Base-by-base conservation (phyloP, 2,113 vertebrate species). In the Ochotona princeps region DNA sequence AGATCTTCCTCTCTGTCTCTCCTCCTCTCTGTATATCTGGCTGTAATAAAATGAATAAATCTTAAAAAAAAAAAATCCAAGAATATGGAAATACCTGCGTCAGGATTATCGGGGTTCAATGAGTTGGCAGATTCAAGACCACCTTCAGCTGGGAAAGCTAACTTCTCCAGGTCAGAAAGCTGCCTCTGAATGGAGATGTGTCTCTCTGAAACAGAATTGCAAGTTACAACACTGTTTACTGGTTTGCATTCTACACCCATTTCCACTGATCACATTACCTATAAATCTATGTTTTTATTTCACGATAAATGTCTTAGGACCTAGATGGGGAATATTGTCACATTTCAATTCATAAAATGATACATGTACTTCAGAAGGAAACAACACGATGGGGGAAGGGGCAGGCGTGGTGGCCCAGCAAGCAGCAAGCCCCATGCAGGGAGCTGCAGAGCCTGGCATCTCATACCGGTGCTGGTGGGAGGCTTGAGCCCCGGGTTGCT, bases 151-250 rank as follows among this genome's bases (percentile, higher is more conserved):
- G 99, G 90, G 57, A 98, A 98, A 70, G 98, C 98, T 93, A 99
- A 97, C 92, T 97, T 98, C 97, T 99, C 99, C 23, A 99, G 98
- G 32, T 99, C 99, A 67, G 98, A 98, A 95, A 99, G 98, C 10
- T 98, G 96, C 63, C 98, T 98, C 94, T 99, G 99, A 97, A 99
- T 99, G 83, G 99, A 99, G 92, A 99, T 97, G 92, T 99, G 99
- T 97, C 98, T 98, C 87, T 99, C 99, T 99, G 97, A 83, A 98
- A 98, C 74, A 47, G 63, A 96, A 94, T 35, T 90, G 60, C 57
- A 95, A 90, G 69, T 96, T 78, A 95, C 49, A 92, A 93, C 63
- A 80, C 28, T 10, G 28, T n/a, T 89, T 44, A 94, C 73, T 10
- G 86, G 80, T 60, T 85, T 76, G 26, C 75, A 74, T 38, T 65